Percentiles rank a stretch among this genome's conserved stretches.
Conservation (phyloP, 2,888 invertebrate genomes). For the Agriopis marginaria region DNA sequence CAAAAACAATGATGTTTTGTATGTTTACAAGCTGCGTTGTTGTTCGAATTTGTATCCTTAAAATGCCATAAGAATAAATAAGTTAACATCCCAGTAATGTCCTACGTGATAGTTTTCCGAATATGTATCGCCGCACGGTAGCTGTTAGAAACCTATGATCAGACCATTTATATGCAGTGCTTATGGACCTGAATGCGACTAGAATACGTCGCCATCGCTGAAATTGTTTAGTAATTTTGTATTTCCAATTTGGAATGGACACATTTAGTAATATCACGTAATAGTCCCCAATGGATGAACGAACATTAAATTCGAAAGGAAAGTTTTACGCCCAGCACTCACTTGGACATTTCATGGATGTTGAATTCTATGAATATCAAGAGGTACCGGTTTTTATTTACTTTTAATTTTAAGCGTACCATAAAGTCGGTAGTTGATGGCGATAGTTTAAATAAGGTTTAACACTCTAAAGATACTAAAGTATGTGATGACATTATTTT, state of each 20-base stretch:
- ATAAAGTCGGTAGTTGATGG: conserved; percentile 23
- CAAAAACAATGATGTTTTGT: conserved; percentile 14
- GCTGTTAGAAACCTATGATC: conserved; percentile 65
- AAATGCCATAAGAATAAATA: conserved; percentile 53
- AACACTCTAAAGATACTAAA: conserved; percentile 11
- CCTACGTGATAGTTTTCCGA: conserved; percentile 73
- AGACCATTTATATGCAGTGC: conserved; percentile 73
- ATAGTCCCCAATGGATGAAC: conserved; percentile 22
- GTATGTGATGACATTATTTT: conserved; percentile 5
- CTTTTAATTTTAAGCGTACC: conserved; percentile 20
- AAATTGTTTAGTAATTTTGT: conserved; percentile 49
- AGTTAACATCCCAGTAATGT: conserved; percentile 63
- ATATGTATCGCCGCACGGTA: conserved; percentile 68
- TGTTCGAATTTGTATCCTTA: conserved; percentile 52
- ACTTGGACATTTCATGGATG: conserved; percentile 17
- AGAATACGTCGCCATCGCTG: conserved; percentile 65
- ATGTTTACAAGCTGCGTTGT: conserved; percentile 24
- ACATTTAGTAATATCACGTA: conserved; percentile 33
- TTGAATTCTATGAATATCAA: conserved; percentile 28
- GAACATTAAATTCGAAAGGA: conserved; percentile 21
- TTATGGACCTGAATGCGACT: conserved; percentile 66
- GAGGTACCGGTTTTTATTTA: conserved; percentile 24
- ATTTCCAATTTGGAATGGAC: conserved; percentile 40
- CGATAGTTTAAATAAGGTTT: conserved; percentile 4
- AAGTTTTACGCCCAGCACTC: conserved; percentile 14